Evolutionary conservation across 2,888 invertebrate species (phyloP).

Genomic region (Caradrina kadenii): DNA sequence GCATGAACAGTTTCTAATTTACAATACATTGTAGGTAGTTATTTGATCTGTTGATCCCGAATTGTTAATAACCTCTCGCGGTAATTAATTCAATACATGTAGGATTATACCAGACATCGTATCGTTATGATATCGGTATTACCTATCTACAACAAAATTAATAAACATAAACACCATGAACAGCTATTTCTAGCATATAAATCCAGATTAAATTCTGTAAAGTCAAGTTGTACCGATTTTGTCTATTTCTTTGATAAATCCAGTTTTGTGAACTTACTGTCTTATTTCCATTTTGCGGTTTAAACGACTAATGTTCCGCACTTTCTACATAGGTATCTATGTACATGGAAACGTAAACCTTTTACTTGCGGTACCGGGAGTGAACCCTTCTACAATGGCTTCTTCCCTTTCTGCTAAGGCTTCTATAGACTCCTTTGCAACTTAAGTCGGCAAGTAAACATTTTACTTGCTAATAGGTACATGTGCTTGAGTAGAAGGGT

Average conservation of each 20-base stretch:
- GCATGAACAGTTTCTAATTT: slow-evolving; percentile 3
- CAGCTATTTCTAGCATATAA: not conserved
- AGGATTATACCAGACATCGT: not conserved
- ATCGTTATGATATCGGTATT: not conserved
- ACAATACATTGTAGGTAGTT: not conserved
- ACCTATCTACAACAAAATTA: not conserved
- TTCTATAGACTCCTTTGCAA: slow-evolving; percentile 12
- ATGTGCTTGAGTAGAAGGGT: not conserved
- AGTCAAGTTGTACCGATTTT: not conserved
- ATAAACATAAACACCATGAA: no score
- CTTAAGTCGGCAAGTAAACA: not conserved
- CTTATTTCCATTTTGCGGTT: not conserved
- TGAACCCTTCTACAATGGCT: slow-evolving; percentile 12
- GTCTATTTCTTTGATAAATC: not conserved
- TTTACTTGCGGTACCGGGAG: not conserved
- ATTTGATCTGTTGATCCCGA: not conserved
- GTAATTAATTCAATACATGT: not conserved
- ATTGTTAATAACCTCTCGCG: not conserved
- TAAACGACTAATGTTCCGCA: not conserved
- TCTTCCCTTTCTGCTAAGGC: slow-evolving; percentile 12
- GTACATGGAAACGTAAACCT: slow-evolving; percentile 12
- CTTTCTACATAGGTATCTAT: not conserved
- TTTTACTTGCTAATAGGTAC: not conserved
- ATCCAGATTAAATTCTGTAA: not conserved
- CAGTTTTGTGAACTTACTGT: not conserved